Conservation (phyloP, 2,888 invertebrate genomes). For the Eupithecia inturbata region DNA sequence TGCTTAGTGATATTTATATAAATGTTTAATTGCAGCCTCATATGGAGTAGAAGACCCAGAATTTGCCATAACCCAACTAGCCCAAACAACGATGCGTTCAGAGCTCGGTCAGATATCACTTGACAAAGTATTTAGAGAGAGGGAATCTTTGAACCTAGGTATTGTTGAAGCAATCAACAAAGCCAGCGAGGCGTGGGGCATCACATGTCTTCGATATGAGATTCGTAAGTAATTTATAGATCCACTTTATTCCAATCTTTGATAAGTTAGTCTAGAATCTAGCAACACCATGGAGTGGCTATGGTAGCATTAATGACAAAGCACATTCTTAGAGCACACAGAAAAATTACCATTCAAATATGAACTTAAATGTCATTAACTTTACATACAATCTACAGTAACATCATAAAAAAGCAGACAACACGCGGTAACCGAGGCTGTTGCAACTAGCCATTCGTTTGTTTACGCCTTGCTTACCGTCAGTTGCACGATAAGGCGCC, state of each 20-base stretch:
- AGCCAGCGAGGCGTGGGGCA: conserved; percentile 99
- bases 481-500: not conserved
- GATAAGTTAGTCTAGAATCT: not conserved
- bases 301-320: not conserved
- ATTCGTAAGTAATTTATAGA: conserved; percentile 67
- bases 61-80: conserved; percentile 99
- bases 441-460: not conserved
- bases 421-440: not conserved
- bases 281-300: not conserved
- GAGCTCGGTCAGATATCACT: conserved; percentile 98
- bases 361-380: too few relatives aligned
- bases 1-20: not conserved
- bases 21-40: conserved; percentile 84
- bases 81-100: conserved; percentile 99
- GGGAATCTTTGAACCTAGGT: conserved; percentile 96
- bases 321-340: too few relatives aligned
- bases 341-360: not conserved
- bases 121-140: conserved; percentile 98
- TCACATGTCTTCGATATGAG: conserved; percentile 93
- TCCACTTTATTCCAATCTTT: not conserved
- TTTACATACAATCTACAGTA: not conserved
- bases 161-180: conserved; percentile 99
- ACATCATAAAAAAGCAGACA: not conserved
- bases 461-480: not conserved
- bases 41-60: conserved; percentile 99